Percentiles rank a stretch among this genome's conserved stretches.
phyloP scores from a whole-genome alignment of 2,888 invertebrate genomes.

The Hirtodrosophila trivittata region DNA sequence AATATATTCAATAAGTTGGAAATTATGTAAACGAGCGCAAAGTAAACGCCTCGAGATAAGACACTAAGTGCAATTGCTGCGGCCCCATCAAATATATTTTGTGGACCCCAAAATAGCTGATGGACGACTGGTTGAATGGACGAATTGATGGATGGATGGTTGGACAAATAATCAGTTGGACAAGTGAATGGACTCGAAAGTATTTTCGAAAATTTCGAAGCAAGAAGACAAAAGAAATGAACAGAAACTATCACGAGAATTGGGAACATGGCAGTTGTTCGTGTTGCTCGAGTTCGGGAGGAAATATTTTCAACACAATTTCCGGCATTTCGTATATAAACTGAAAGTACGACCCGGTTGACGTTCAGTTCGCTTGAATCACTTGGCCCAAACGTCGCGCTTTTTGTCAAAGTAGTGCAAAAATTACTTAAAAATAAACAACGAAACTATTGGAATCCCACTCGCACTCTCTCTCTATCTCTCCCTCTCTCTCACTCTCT shows the following conservation, averaged over 20 bases:
- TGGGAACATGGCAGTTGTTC: conserved; percentile 48
- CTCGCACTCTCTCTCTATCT: background rate
- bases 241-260: conserved; percentile 41
- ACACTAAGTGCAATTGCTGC: conserved; percentile 69
- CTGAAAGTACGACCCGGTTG: conserved; percentile 55
- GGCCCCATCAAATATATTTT: conserved; percentile 32
- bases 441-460: conserved; percentile 46
- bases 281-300: conserved; percentile 40
- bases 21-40: conserved; percentile 77
- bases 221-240: conserved; percentile 14
- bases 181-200: conserved; percentile 45
- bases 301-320: conserved; percentile 59
- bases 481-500: conserved; percentile 5
- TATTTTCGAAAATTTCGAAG: conserved; percentile 58
- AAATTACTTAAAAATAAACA: conserved; percentile 72
- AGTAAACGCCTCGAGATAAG: conserved; percentile 68
- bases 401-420: conserved; percentile 55
- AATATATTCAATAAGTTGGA: conserved; percentile 77
- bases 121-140: conserved; percentile 45
- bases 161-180: conserved; percentile 24
- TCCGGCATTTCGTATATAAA: conserved; percentile 77
- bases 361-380: conserved; percentile 55
- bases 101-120: conserved; percentile 67
- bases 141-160: conserved; percentile 28
- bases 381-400: conserved; percentile 50